phyloP scores from a whole-genome alignment of 2,888 invertebrate genomes.

The Glaucopsyche alexis region DNA sequence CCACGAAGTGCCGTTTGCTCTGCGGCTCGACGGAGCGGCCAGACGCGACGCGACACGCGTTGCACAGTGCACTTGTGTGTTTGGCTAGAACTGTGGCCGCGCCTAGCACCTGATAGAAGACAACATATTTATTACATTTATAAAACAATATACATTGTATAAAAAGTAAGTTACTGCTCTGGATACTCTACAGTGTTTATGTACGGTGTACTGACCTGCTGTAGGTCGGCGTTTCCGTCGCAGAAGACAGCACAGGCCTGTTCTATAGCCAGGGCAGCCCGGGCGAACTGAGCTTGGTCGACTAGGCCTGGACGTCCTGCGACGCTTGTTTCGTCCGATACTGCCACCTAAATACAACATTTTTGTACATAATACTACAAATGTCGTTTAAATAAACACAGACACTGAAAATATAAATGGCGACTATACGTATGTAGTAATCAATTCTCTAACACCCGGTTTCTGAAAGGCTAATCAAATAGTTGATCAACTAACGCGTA shows the following conservation, averaged over 20 bases:
- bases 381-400: too few relatives aligned
- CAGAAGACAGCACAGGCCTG: constrained; percentile 90
- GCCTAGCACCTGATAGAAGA: constrained; percentile 83
- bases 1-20: constrained; percentile 97
- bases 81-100: constrained; percentile 97
- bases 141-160: not conserved
- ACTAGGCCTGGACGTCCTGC: constrained; percentile 94
- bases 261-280: constrained; percentile 94
- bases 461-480: too few relatives aligned
- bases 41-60: constrained; percentile 95
- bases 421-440: not conserved
- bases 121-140: not conserved
- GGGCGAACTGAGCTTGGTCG: constrained; percentile 91
- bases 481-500: too few relatives aligned
- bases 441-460: too few relatives aligned
- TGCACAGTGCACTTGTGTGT: constrained; percentile 97
- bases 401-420: not conserved
- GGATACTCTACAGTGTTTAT: not conserved
- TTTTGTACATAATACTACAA: too few relatives aligned
- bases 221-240: constrained; percentile 86
- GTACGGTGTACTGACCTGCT: constrained; percentile 71
- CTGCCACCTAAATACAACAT: constrained; percentile 84
- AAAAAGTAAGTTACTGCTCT: too few relatives aligned
- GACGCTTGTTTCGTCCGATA: constrained; percentile 93
- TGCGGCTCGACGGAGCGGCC: constrained; percentile 93